Percentiles rank a stretch among this genome's conserved stretches.
These are phyloP conservation scores for Alethe castanea DNA, from an alignment of 2,113 vertebrate species.

Conservation along the genomic window DNA sequence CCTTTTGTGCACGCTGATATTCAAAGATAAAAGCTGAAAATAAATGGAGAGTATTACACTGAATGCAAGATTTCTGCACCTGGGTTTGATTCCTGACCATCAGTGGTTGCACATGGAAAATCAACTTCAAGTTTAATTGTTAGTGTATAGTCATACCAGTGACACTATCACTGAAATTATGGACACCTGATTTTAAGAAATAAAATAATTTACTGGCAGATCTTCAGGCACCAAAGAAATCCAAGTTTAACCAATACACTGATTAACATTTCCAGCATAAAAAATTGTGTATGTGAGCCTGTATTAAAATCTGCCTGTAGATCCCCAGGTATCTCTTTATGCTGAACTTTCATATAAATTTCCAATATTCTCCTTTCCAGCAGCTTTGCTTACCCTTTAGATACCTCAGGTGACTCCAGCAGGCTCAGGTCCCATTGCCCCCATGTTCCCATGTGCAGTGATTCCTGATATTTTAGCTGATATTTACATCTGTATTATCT, in stretches of 20 bases:
- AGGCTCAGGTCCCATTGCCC: neutral
- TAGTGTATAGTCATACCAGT: accelerated
- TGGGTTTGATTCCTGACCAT: neutral
- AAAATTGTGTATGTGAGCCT: accelerated
- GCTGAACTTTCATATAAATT: neutral
- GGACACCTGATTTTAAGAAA: neutral
- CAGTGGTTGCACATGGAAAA: neutral
- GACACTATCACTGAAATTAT: neutral
- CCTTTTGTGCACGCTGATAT: neutral
- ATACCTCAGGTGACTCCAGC: neutral
- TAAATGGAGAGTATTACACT: neutral
- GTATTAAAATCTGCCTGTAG: neutral
- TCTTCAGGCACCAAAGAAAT: neutral
- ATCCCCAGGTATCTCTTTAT: neutral
- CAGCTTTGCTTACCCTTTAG: neutral
- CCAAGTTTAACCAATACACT: neutral
- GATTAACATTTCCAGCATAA: neutral
- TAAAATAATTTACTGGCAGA: neutral
- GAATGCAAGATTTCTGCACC: neutral
- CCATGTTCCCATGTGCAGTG: accelerated
- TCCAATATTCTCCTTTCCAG: neutral
- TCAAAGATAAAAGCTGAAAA: neutral
- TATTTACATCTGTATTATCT: neutral
- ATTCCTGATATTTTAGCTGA: neutral
- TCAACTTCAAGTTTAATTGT: neutral